Base-by-base conservation (phyloP, 2,888 invertebrate species). In the Druceiella hillmani region DNA sequence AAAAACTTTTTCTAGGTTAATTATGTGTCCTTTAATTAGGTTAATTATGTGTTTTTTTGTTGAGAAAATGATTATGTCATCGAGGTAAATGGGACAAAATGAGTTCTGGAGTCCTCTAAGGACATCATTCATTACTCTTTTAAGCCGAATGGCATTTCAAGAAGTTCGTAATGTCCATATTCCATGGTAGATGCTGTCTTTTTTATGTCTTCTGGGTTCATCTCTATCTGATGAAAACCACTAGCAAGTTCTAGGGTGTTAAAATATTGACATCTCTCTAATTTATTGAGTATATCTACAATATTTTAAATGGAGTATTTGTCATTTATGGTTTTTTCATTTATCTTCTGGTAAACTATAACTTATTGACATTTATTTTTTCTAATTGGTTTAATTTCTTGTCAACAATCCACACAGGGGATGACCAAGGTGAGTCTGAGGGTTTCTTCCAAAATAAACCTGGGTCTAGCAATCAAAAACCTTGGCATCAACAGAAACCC, bases 341-440 rank as follows among this genome's bases (percentile, higher is more conserved):
- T 56, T 44, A 51, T 10, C 50, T 55, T 33, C 37, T 55, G 2
- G 41, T 47, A 36, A 49, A 59, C 43, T 41, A 54, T 28, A 14
- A 59, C 55, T 4, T 56, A 28, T 25, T 55, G 29, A 50, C 50
- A 58, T 46, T 58, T 60, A 13, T 33, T 17, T 46, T 55, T 46
- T 2, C 56, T 55, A 0, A 48, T 45, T 1, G 53, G 17, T 58
- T 58, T 3, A 45, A 9, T 44, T 60, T 59, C 36, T 61, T 58
- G 0, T 57, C 55, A 0, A 61, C 59, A 17, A 60, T 41, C 47
- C 57, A 57, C 2, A 59, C 50, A 2, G 57, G 59, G 5, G 51
- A 50, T 27, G 50, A 55, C 54, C 55, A 61, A 1, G 57, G 61
- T 3, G 55, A 55, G 11, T 46, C 36, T 1, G 50, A 50, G 9